Base-by-base conservation (phyloP, 2,888 invertebrate species). In the Drosophila subsilvestris region DNA sequence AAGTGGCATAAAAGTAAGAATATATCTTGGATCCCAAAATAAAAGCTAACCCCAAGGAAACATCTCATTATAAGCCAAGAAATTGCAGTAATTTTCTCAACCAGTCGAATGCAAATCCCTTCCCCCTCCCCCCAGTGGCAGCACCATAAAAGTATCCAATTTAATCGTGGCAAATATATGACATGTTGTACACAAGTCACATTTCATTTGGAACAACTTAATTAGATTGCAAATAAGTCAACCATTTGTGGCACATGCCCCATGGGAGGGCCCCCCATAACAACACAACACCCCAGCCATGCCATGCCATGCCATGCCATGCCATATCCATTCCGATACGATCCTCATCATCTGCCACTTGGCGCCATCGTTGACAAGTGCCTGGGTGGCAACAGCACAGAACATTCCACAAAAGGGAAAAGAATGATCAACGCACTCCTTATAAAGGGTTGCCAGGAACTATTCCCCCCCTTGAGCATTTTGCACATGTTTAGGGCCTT, bases 281-380 rank as follows among this genome's bases (percentile, higher is more conserved):
- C 32, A 12, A 32, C 14, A 32, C 32, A 32, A 32, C 32, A 32
- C 32, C 10, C 32, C 12, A 32, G 32, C 3, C 32, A 6, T 0
- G 25, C 20, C 20, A 2, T 20, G 20, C 22, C 22, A 22, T 12
- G 32, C 14, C 32, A 29, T 29, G 12, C n/a, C n/a, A n/a, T n/a
- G n/a, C 29, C 29, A 29, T 29, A 32, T 10, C 12, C 32, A 37
- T 37, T n/a, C 37, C 14, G 14, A n/a, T n/a, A n/a, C 37, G 37
- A 25, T 59, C 9, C 61, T 48, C 62, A 47, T 43, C 48, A 43
- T 48, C 18, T 55, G 22, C 53, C 65, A 73, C 69, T 86, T 83
- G 83, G 83, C 83, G 83, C 83, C 83, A 88, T 78, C 84, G 88
- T 63, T 84, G 83, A 84, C 88, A 88, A 83, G 77, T 72, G 78